Percentiles rank a stretch among this genome's conserved stretches.
Conservation (phyloP, 2,888 invertebrate species). For the Stomorhina lunata region DNA sequence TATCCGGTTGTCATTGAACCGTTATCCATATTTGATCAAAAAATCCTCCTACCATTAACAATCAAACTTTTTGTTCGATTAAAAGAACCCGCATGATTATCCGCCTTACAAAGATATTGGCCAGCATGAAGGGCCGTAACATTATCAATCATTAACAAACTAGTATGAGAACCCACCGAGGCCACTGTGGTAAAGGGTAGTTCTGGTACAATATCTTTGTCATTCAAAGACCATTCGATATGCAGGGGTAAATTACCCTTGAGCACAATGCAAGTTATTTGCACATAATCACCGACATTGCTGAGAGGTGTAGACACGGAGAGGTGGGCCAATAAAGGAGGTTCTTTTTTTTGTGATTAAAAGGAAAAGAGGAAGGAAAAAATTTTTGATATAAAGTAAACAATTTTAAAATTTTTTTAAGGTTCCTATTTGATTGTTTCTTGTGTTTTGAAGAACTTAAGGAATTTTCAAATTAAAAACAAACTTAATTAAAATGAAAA, state of each 20-base stretch:
- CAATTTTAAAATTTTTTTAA: not conserved
- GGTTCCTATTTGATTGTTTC: not conserved
- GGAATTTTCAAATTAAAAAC: not conserved
- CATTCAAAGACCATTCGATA: conserved; percentile 82
- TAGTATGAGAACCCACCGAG: conserved; percentile 78
- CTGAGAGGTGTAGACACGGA: conserved; percentile 76
- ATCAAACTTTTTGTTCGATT: conserved; percentile 81
- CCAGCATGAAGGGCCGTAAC: conserved; percentile 84
- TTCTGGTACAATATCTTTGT: conserved; percentile 67
- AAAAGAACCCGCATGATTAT: conserved; percentile 82
- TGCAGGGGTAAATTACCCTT: conserved; percentile 86
- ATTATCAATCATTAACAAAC: conserved; percentile 83
- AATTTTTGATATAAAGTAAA: not conserved
- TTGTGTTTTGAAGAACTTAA: too few relatives aligned
- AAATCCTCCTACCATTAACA: conserved; percentile 82
- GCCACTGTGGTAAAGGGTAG: conserved; percentile 73
- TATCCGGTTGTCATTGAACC: not conserved
- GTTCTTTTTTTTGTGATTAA: conserved; percentile 70
- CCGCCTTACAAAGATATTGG: conserved; percentile 82
- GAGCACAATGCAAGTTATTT: conserved; percentile 91
- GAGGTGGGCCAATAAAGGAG: conserved; percentile 75
- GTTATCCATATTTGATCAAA: not conserved
- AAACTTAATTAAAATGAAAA: conserved; percentile 26
- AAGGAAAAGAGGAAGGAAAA: not conserved
- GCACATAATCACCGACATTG: conserved; percentile 85